Conservation (phyloP, 1,140 invertebrate species). For the Drosophila repletoides region DNA sequence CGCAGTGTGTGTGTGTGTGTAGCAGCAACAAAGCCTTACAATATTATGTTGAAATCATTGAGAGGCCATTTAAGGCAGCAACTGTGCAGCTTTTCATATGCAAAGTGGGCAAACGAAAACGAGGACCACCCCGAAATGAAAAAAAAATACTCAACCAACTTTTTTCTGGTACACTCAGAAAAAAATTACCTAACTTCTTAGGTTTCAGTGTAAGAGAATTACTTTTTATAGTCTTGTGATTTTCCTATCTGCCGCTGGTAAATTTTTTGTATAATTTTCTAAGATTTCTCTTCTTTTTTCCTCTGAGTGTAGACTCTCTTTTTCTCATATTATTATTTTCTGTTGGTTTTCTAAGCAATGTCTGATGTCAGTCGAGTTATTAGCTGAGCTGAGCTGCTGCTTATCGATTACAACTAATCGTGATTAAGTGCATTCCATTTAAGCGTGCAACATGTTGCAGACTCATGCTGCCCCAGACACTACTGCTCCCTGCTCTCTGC, state of each 20-base stretch:
- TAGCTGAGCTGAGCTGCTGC: constrained; percentile 23
- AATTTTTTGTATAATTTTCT: too few relatives aligned
- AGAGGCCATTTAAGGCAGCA: constrained; percentile 65
- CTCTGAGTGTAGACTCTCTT: neutral
- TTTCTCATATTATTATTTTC: neutral
- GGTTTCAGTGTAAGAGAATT: too few relatives aligned
- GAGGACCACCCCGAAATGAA: constrained; percentile 60
- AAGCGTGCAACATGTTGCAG: constrained; percentile 74
- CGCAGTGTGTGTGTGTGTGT: neutral
- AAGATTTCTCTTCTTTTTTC: neutral
- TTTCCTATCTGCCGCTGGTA: too few relatives aligned
- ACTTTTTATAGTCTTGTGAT: too few relatives aligned
- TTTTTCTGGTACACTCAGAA: too few relatives aligned
- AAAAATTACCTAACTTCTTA: too few relatives aligned
- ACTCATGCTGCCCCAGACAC: constrained; percentile 64
- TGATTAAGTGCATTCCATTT: constrained; percentile 82
- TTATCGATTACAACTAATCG: constrained; percentile 82
- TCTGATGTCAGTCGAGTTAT: constrained; percentile 20
- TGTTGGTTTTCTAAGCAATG: constrained; percentile 15
- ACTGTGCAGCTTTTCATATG: constrained; percentile 68
- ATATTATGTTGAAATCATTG: constrained; percentile 80
- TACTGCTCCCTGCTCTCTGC: neutral
- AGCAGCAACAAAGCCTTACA: constrained; percentile 54
- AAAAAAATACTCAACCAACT: neutral
- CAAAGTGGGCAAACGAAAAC: constrained; percentile 47